These are phyloP conservation scores for Omphaloscelis lunosa DNA, from an alignment of 2,888 invertebrate species.

Conservation along the genomic window DNA sequence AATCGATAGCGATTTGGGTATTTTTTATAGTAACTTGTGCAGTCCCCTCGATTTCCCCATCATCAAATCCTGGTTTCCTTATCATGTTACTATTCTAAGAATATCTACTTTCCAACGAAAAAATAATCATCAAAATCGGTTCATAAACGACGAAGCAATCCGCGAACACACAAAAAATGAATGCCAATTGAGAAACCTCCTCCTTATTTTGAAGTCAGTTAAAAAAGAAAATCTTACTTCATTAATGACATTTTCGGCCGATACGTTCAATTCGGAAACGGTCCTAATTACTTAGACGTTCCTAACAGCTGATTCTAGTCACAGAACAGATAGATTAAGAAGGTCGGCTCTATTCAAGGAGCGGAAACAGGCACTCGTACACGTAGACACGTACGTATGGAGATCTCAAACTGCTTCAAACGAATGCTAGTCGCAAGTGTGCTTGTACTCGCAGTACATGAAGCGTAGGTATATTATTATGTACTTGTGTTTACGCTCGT, in stretches of 20 bases:
- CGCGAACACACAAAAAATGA: too few species aligned
- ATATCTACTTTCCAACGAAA: too few species aligned
- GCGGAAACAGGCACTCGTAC: fast-evolving
- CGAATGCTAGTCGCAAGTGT: background rate
- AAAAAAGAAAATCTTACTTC: slow-evolving; percentile 32
- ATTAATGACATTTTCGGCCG: slow-evolving; percentile 51
- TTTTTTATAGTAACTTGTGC: too few species aligned
- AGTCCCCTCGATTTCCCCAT: too few species aligned
- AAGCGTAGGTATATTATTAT: background rate
- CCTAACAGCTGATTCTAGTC: slow-evolving; percentile 59
- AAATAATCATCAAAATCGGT: too few species aligned
- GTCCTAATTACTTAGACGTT: slow-evolving; percentile 60
- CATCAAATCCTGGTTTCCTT: too few species aligned
- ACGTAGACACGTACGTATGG: background rate
- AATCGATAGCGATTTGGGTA: too few species aligned
- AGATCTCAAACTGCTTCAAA: background rate
- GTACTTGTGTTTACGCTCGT: background rate
- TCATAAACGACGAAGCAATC: too few species aligned
- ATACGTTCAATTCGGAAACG: slow-evolving; percentile 56
- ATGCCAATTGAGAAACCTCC: too few species aligned
- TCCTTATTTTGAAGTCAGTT: too few species aligned
- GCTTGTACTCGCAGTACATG: background rate
- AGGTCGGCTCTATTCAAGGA: background rate
- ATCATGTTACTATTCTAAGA: too few species aligned
- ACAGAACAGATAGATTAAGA: slow-evolving; percentile 2